Percentiles rank a stretch among this genome's conserved stretches.
Conservation (phyloP, 2,888 invertebrate genomes). For the Phalera bucephala region DNA sequence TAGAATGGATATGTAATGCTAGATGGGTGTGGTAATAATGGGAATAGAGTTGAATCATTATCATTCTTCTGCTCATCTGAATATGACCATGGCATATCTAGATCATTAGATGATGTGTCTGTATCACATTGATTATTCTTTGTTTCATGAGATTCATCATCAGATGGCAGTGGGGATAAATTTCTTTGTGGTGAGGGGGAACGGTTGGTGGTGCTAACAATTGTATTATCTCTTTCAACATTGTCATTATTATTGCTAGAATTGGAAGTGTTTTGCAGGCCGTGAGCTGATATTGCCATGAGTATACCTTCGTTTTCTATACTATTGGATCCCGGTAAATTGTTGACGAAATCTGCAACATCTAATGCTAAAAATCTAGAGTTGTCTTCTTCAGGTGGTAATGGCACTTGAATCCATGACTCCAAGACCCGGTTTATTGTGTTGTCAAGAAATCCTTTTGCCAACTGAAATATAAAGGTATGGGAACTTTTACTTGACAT, state of each 20-base stretch:
- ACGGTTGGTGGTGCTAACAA: slow-evolving; percentile 22
- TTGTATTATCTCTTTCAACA: slow-evolving; percentile 15
- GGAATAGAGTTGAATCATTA: slow-evolving; percentile 37
- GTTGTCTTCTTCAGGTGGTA: slow-evolving; percentile 61
- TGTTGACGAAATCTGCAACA: slow-evolving; percentile 80
- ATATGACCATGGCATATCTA: slow-evolving; percentile 48
- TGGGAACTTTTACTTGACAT: slow-evolving; percentile 4
- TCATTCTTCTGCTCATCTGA: slow-evolving; percentile 30
- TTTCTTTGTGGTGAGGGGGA: slow-evolving; percentile 39
- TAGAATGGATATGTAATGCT: slow-evolving; percentile 43
- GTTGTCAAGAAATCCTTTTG: slow-evolving; percentile 87
- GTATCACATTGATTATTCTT: slow-evolving; percentile 32
- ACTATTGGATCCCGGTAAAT: slow-evolving; percentile 79
- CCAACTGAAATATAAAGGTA: slow-evolving; percentile 76
- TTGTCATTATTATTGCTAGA: slow-evolving; percentile 37
- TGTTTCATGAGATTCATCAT: slow-evolving; percentile 41
- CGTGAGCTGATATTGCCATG: slow-evolving; percentile 89
- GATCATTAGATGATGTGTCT: slow-evolving; percentile 35
- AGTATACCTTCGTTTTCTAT: slow-evolving; percentile 88
- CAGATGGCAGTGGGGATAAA: slow-evolving; percentile 41
- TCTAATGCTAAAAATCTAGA: slow-evolving; percentile 61
- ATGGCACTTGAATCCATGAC: slow-evolving; percentile 78
- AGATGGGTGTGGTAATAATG: slow-evolving; percentile 46
- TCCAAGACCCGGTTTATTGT: slow-evolving; percentile 87
- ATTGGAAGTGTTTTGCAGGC: slow-evolving; percentile 77